Evolutionary conservation across 2,888 invertebrate genomes (phyloP).

Genomic region (Drosophila melanosoma): DNA sequence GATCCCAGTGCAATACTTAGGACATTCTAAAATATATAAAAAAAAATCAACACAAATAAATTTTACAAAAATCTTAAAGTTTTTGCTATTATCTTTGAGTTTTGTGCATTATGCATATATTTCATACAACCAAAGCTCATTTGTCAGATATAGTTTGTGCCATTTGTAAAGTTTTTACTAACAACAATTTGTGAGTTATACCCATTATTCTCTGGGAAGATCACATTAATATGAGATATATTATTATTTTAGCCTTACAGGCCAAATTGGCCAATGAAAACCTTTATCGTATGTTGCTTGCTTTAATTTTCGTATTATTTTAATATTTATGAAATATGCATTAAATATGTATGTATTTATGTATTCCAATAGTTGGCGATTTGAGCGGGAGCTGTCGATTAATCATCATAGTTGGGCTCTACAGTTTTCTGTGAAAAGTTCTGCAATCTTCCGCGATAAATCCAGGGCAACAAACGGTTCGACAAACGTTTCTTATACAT

Average conservation of each 20-base stretch:
- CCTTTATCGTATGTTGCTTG: not conserved
- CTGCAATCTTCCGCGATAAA: slow-evolving; percentile 3
- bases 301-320: slow-evolving; percentile 5
- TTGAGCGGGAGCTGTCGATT: not conserved
- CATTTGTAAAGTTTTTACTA: not conserved
- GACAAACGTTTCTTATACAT: slow-evolving; percentile 18
- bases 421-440: slow-evolving; percentile 8
- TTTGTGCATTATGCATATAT: not conserved
- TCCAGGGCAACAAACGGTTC: slow-evolving; percentile 32
- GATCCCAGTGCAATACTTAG: not conserved
- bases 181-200: not conserved
- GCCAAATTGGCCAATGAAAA: not conserved
- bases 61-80: no score
- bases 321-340: slow-evolving; percentile 4
- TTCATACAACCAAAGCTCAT: not conserved
- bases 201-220: not conserved
- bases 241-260: not conserved
- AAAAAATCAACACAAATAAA: no score
- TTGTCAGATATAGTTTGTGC: not conserved
- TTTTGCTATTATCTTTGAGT: not conserved
- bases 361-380: not conserved
- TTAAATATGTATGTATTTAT: slow-evolving; percentile 3
- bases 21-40: not conserved
- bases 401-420: slow-evolving; percentile 34
- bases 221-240: not conserved